A percentile compares a stretch with the other conserved stretches of the same genome.
Evolutionary conservation across 2,888 invertebrate species (phyloP).

Genomic region (Parapristionchus giblindavisi): DNA sequence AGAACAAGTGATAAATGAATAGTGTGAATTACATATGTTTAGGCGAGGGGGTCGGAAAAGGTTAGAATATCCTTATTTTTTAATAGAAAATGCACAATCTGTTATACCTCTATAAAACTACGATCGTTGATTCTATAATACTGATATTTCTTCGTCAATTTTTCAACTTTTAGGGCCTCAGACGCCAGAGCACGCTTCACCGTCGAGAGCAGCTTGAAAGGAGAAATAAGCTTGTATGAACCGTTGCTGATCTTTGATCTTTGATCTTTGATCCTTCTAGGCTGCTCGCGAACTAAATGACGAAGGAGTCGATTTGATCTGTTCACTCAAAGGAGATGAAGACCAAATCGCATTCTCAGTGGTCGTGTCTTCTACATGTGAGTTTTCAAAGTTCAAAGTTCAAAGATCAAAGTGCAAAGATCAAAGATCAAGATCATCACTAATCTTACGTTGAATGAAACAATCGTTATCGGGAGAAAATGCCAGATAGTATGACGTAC

Average conservation of each 20-base stretch:
- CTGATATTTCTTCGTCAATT: too few species aligned
- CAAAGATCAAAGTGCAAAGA: too few species aligned
- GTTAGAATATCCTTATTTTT: too few species aligned
- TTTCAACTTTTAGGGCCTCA: slow-evolving; percentile 43
- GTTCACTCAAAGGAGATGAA: slow-evolving; percentile 40
- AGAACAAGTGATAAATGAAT: too few species aligned
- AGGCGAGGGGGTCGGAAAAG: too few species aligned
- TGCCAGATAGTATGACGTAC: too few species aligned
- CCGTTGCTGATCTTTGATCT: background rate
- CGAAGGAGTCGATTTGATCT: slow-evolving; percentile 66
- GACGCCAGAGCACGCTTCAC: slow-evolving; percentile 57
- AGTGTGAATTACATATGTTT: too few species aligned
- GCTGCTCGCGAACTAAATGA: slow-evolving; percentile 66
- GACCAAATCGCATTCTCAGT: slow-evolving; percentile 52
- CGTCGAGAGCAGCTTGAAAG: slow-evolving; percentile 58
- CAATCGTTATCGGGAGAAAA: too few species aligned
- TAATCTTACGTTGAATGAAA: too few species aligned
- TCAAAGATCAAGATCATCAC: too few species aligned
- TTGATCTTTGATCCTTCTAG: slow-evolving; percentile 41
- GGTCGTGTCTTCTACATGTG: slow-evolving; percentile 50
- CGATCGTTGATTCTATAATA: background rate
- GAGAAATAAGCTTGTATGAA: slow-evolving; percentile 49
- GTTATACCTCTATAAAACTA: background rate
- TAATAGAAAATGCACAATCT: too few species aligned
- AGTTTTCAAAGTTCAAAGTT: background rate